Base-by-base conservation (phyloP, 2,113 vertebrate genomes). In the Hyperopisus bebe region DNA sequence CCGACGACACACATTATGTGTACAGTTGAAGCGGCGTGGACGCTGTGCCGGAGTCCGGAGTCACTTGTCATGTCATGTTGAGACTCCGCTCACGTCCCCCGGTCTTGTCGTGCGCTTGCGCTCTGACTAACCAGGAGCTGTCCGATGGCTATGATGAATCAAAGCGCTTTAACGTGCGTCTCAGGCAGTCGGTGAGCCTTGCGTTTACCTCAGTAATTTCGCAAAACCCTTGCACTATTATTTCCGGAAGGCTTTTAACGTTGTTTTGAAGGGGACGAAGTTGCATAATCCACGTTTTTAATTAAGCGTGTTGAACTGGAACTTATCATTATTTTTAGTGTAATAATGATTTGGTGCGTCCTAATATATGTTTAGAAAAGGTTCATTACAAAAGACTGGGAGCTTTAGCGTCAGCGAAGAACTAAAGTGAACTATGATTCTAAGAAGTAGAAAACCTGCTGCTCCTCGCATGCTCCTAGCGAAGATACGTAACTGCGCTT, bases 141-240 rank as follows among this genome's bases (percentile, higher is more conserved):
- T 97, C 96, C 96, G 96, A 96, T 95, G 94, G 94, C 97, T 97
- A 96, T 96, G 96, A 96, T 93, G 93, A 94, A 92, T 92, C 92
- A 92, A 93, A 92, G 91, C 90, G 88, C 92, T 82, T 46, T 95
- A 95, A 92, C 93, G 95, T 93, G 95, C 93, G 91, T 95, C 92
- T 91, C 92, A 93, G 94, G 95, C 93, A 94, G 90, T 90, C 91
- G 92, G 91, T 83, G 46, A 84, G n/a, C 51, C 83, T 85, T 90
- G 92, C 93, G 91, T 93, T 92, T 86, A 93, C 92, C 92, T 90
- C 90, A 90, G 82, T 91, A 15, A 44, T 88, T 86, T 89, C 90
- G 90, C 90, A 89, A 2, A 77, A 91, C 62, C 90, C 88, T 47
- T 39, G 42, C 15, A 13, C 17, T 15, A 83, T 82, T 48, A 21